Evolutionary conservation across 2,888 invertebrate species (phyloP).

Genomic region (Polydrusus tereticollis): DNA sequence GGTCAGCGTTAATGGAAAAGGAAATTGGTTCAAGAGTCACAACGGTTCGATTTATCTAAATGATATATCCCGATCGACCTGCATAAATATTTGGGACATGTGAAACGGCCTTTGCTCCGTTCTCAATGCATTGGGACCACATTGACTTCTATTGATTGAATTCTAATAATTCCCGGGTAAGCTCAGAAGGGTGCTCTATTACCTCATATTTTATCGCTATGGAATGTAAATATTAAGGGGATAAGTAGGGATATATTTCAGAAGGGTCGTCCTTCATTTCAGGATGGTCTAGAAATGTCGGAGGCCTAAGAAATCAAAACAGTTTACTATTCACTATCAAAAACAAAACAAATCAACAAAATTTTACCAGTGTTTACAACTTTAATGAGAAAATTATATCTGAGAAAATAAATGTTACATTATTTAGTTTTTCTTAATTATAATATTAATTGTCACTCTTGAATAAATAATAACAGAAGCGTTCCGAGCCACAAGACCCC

Average conservation of each 20-base stretch:
- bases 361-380: no score
- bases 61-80: slow-evolving; percentile 1
- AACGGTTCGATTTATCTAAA: slow-evolving; percentile 8
- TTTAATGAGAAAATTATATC: no score
- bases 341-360: no score
- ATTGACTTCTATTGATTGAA: not conserved
- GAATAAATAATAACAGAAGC: no score
- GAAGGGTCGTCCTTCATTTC: no score
- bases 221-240: not conserved
- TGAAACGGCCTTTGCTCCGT: slow-evolving; percentile 10
- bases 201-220: not conserved
- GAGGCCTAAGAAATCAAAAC: no score
- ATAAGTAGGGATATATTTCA: not conserved
- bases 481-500: no score
- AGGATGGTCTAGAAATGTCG: no score
- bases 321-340: no score
- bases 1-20: slow-evolving; percentile 13
- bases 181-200: not conserved
- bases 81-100: slow-evolving; percentile 17
- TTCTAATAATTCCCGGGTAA: not conserved
- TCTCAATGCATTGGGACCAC: slow-evolving; percentile 14
- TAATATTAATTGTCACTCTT: no score
- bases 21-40: not conserved
- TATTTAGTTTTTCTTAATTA: no score
- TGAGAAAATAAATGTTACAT: no score